Base-by-base conservation (phyloP, 2,797 vertebrate genomes). In the Podarcis lilfordi region DNA sequence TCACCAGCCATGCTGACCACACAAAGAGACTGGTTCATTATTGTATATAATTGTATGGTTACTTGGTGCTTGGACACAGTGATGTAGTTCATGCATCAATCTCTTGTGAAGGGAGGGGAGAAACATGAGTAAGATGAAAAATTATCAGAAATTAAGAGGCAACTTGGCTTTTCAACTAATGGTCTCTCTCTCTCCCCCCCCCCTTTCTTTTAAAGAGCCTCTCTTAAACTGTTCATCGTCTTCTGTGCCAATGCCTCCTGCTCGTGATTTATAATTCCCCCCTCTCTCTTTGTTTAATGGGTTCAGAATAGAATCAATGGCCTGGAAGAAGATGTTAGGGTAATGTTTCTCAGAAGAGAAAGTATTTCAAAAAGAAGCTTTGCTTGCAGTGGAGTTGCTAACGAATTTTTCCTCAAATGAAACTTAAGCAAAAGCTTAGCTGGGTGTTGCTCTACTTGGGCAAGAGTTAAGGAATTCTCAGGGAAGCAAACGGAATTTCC, bases 191-290 rank as follows among this genome's bases (percentile, higher is more conserved):
- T 32, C 32, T 32, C 32, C 90, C 93, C 17, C 59, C 59, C 45
- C 45, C 45, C 2, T 45, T 55, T 15, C 50, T 55, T 55, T 66
- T 13, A 88, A 81, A 92, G 92, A 94, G 72, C 4, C 93, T 80
- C 40, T 93, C 92, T 45, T 89, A 94, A 94, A 82, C 35, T 80
- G 88, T 94, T 95, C 8, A 6, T 74, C 91, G 35, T 76, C 69
- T 94, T 95, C 93, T 81, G 92, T 87, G 79, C 25, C 80, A 94
- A 5, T 27, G 91, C 11, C 40, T 91, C n/a, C 85, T 94, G 91
- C 72, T 92, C 85, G 93, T 93, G 86, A 91, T 96, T 93, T 93
- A 90, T 80, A 91, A 93, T 94, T 90, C 93, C 84, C 21, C 17
- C 0, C 71, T 1, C 77, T 4, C 61, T 0, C 64, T 9, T 27